Conservation (phyloP, 2,888 invertebrate species). For the Hartigia nigra region DNA sequence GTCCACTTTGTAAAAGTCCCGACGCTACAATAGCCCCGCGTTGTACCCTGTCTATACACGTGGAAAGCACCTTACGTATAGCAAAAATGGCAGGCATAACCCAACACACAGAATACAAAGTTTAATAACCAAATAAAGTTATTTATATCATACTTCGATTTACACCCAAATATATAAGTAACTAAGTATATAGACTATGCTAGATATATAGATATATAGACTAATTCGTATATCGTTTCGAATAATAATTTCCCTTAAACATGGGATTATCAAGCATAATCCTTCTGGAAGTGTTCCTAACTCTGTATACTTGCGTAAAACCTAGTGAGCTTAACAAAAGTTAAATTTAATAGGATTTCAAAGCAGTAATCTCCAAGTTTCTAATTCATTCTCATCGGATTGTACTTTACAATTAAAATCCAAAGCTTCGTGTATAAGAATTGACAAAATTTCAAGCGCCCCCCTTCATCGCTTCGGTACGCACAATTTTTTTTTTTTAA, state of each 20-base stretch:
- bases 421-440: neutral
- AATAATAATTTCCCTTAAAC: neutral
- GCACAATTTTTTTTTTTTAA: neutral
- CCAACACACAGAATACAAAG: neutral
- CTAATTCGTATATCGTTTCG: neutral
- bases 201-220: too few relatives aligned
- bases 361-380: neutral
- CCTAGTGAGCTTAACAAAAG: neutral
- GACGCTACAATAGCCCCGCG: slow-evolving; percentile 39
- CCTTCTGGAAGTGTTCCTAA: neutral
- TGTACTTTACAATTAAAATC: neutral
- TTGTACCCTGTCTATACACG: slow-evolving; percentile 38
- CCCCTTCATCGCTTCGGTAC: neutral
- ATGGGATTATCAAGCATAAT: neutral
- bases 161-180: neutral
- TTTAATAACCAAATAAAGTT: neutral
- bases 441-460: too few relatives aligned
- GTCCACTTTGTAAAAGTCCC: slow-evolving; percentile 55
- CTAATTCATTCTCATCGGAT: neutral
- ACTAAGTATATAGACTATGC: too few relatives aligned
- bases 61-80: slow-evolving; percentile 3
- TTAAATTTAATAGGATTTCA: neutral
- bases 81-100: neutral
- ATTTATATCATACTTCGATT: neutral
- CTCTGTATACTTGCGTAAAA: neutral